These are phyloP conservation scores for Phocides pigmalion DNA, from an alignment of 1,140 invertebrate genomes.

Conservation along the genomic window DNA sequence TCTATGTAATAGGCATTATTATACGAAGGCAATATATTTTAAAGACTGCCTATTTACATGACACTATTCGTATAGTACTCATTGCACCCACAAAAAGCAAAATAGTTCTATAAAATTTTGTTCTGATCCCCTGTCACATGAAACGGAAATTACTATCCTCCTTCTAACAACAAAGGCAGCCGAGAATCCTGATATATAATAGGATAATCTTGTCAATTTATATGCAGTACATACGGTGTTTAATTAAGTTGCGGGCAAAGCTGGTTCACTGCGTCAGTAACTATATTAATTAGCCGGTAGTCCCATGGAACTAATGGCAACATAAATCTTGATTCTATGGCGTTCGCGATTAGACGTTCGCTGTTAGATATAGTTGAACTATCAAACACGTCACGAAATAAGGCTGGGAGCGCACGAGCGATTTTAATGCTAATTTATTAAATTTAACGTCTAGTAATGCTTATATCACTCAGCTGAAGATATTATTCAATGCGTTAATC, in stretches of 20 bases:
- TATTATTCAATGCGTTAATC: too few relatives aligned
- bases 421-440: neutral
- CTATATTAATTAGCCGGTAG: slow-evolving; percentile 12
- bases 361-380: neutral
- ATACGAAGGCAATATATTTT: too few relatives aligned
- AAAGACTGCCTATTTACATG: too few relatives aligned
- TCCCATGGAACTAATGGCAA: slow-evolving; percentile 1
- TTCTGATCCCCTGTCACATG: neutral
- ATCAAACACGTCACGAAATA: neutral
- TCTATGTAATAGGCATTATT: too few relatives aligned
- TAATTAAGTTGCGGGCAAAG: slow-evolving; percentile 6
- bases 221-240: slow-evolving; percentile 2
- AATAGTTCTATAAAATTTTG: neutral
- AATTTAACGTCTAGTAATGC: too few relatives aligned
- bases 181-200: neutral
- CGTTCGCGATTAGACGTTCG: slow-evolving; percentile 1
- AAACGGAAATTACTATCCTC: slow-evolving; percentile 18
- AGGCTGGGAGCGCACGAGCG: neutral
- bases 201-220: slow-evolving; percentile 19
- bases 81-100: too few relatives aligned
- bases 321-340: slow-evolving; percentile 11
- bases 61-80: too few relatives aligned
- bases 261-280: slow-evolving; percentile 1
- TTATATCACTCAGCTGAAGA: too few relatives aligned
- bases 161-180: neutral